Evolutionary conservation across 2,888 invertebrate genomes (phyloP).

Genomic region (Dicycla oo): DNA sequence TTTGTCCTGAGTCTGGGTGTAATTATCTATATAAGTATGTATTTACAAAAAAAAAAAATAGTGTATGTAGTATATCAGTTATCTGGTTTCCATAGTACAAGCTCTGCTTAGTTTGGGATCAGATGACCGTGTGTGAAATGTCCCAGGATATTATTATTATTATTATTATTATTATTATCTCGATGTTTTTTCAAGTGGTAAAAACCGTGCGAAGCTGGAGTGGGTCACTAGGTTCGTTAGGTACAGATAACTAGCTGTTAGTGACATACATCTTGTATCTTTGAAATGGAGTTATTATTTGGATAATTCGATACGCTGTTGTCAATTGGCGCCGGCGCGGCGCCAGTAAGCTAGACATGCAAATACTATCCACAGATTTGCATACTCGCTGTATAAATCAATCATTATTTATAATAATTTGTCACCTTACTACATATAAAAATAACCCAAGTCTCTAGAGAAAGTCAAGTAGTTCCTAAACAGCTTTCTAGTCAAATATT

Average conservation of each 20-base stretch:
- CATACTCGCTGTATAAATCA: conserved; percentile 35
- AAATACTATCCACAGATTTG: conserved; percentile 40
- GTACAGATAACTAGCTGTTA: not conserved
- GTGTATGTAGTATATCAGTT: too few relatives aligned
- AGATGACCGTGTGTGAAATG: too few relatives aligned
- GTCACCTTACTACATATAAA: conserved; percentile 30
- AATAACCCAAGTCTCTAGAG: conserved; percentile 33
- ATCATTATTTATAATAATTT: conserved; percentile 42
- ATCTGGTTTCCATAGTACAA: too few relatives aligned
- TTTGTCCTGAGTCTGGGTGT: too few relatives aligned
- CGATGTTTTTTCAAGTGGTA: too few relatives aligned
- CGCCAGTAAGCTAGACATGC: conserved; percentile 37
- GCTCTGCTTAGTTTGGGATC: too few relatives aligned
- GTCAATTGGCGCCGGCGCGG: conserved; percentile 32
- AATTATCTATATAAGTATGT: too few relatives aligned
- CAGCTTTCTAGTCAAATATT: conserved; percentile 57
- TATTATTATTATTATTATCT: too few relatives aligned
- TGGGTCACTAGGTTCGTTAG: not conserved
- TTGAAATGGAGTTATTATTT: conserved; percentile 10
- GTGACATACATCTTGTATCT: not conserved
- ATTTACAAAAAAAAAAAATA: too few relatives aligned
- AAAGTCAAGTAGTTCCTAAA: conserved; percentile 37
- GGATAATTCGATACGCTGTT: conserved; percentile 21
- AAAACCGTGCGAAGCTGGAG: too few relatives aligned
- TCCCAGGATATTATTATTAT: too few relatives aligned